Evolutionary conservation across 2,113 vertebrate genomes (phyloP).

Genomic region (Sialia sialis): DNA sequence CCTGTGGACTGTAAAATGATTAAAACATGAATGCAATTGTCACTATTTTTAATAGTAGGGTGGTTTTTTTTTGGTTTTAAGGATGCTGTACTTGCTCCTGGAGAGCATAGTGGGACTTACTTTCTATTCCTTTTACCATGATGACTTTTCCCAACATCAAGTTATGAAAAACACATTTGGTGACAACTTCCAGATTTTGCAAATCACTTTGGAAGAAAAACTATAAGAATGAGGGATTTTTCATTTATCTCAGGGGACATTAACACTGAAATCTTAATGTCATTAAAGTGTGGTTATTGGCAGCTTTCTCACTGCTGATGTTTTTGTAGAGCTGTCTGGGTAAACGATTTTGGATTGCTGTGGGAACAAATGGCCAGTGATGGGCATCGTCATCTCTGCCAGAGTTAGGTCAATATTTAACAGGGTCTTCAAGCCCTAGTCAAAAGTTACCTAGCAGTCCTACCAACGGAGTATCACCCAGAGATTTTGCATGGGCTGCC

Average conservation of each 20-base stretch:
- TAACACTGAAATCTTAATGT: neutral
- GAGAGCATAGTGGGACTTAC: neutral
- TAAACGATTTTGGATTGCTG: neutral
- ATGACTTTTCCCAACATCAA: neutral
- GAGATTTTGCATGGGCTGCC: neutral
- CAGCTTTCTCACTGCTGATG: neutral
- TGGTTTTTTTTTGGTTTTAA: neutral
- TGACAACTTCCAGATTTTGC: neutral
- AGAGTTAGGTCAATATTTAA: neutral
- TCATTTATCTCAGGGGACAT: neutral
- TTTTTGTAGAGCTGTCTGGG: neutral
- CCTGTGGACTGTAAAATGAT: neutral
- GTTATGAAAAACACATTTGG: neutral
- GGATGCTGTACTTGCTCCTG: neutral
- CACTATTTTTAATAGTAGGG: neutral
- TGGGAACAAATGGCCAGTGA: neutral
- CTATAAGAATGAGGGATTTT: neutral
- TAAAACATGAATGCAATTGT: neutral
- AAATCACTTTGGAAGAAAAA: neutral
- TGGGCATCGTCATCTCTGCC: neutral
- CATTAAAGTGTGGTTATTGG: neutral
- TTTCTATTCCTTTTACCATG: neutral
- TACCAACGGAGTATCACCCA: neutral
- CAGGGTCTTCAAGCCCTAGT: neutral
- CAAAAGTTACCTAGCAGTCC: neutral